Evolutionary conservation across 2,888 invertebrate genomes (phyloP).

Genomic region (Acrocyrtus sp.): DNA sequence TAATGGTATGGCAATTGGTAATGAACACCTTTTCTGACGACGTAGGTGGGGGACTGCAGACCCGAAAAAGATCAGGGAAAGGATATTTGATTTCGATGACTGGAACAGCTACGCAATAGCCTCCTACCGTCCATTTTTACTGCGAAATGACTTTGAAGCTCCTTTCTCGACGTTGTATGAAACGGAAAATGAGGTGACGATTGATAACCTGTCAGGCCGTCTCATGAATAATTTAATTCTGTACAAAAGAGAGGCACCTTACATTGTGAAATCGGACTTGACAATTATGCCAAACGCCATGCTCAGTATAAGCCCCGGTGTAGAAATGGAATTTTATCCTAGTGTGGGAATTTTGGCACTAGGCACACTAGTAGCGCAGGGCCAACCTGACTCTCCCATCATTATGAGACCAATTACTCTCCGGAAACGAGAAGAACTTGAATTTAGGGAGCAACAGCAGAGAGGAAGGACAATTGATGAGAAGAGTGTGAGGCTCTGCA

Average conservation of each 20-base stretch:
- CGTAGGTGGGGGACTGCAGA: constrained; percentile 82
- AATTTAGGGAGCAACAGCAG: constrained; percentile 2
- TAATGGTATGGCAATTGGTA: not conserved
- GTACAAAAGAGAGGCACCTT: constrained; percentile 75
- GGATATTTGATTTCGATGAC: constrained; percentile 98
- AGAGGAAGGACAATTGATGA: constrained; percentile 32
- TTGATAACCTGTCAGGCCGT: constrained; percentile 81
- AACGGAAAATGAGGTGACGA: constrained; percentile 69
- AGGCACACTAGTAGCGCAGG: constrained; percentile 87
- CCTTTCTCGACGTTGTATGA: constrained; percentile 78
- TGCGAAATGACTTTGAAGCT: constrained; percentile 79
- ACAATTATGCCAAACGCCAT: constrained; percentile 96
- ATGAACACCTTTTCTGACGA: too few species aligned
- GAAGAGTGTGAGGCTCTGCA: constrained; percentile 77
- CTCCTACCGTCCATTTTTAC: constrained; percentile 86
- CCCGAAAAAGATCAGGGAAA: constrained; percentile 77
- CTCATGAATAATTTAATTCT: constrained; percentile 76
- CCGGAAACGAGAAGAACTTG: constrained; percentile 56
- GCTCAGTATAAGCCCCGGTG: constrained; percentile 87
- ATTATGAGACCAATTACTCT: constrained; percentile 75
- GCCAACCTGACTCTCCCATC: constrained; percentile 79
- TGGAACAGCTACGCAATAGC: constrained; percentile 99
- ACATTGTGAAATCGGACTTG: constrained; percentile 86
- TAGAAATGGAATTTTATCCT: constrained; percentile 91
- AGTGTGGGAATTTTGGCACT: constrained; percentile 96